Base-by-base conservation (phyloP, 2,113 vertebrate species). In the Camelus dromedarius region DNA sequence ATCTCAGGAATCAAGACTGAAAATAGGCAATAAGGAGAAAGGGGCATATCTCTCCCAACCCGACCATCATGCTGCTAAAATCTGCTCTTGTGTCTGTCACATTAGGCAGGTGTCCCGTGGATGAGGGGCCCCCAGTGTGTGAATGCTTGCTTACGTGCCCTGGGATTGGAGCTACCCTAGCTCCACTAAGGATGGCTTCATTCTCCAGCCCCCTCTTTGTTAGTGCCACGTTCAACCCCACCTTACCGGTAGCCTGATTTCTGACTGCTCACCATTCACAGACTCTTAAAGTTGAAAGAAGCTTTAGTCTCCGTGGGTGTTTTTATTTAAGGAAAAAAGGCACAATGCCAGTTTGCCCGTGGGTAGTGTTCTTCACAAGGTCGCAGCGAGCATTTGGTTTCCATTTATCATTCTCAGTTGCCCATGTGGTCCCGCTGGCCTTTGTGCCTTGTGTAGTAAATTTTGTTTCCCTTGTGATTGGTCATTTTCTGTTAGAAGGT, bases 401-500 rank as follows among this genome's bases (percentile, higher is more conserved):
- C 54, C 79, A 11, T 70, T 81, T 58, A 15, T 60, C 83, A 81
- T 35, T 85, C 38, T 88, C 60, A 28, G 42, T 91, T 81, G 75
- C 64, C 50, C 66, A 12, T 62, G 56, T 93, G 77, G 30, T 60
- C 86, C n/a, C 38, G n/a, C 62, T 79, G n/a, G 35, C 79, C 88
- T 91, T 79, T 52, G 28, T 75, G 20, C 75, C 32, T 16, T 81
- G 67, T 60, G 56, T 70, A 64, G 56, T 67, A 42, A 70, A 66
- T 42, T 95, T 94, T 67, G 8, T 73, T 94, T 81, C 70, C 28
- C 38, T 60, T 76, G 19, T 42, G 50, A 26, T 42, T 85, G 38
- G 42, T 89, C 88, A 75, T 76, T 97, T 92, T 81, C 84, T 69
- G 22, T 86, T 95, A 73, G 84, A 67, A 72, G 14, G 14, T 77